Percentiles rank a stretch among this genome's conserved stretches.
Conservation (phyloP, 2,113 vertebrate species). For the Apodemus sylvaticus region DNA sequence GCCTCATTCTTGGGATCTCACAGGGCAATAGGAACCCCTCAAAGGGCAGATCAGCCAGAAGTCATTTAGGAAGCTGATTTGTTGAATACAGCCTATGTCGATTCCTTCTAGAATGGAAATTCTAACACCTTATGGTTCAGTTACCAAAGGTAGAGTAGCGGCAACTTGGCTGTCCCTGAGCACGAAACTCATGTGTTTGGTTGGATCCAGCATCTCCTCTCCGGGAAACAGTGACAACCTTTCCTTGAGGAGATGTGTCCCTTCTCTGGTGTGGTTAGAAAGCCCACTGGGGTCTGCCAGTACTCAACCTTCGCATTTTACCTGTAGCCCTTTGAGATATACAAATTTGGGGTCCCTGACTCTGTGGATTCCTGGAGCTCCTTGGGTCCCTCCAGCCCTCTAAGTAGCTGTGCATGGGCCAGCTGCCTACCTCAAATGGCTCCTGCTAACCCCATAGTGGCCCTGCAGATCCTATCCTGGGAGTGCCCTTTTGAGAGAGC, state of each 20-base stretch:
- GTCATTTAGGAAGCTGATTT: not conserved
- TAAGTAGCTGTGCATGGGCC: fast-evolving
- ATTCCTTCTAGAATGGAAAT: not conserved
- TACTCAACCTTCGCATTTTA: fast-evolving
- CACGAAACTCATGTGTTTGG: fast-evolving
- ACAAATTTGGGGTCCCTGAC: not conserved
- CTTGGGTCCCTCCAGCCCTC: not conserved
- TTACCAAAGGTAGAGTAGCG: not conserved
- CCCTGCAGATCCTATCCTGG: not conserved
- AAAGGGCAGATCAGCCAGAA: fast-evolving
- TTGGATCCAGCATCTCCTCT: not conserved
- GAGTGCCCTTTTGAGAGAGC: not conserved
- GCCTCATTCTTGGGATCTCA: not conserved
- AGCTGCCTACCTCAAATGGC: fast-evolving
- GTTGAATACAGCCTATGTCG: fast-evolving
- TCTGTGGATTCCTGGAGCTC: not conserved
- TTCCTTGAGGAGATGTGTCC: not conserved
- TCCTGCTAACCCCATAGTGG: fast-evolving
- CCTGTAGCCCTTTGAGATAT: fast-evolving
- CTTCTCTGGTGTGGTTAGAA: fast-evolving
- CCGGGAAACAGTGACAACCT: fast-evolving
- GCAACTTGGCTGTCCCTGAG: fast-evolving
- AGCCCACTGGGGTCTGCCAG: not conserved
- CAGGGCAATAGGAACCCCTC: not conserved
- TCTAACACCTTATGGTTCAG: not conserved